These are phyloP conservation scores for Cepaea hortensis DNA, from an alignment of 2,888 invertebrate genomes.

Conservation along the genomic window DNA sequence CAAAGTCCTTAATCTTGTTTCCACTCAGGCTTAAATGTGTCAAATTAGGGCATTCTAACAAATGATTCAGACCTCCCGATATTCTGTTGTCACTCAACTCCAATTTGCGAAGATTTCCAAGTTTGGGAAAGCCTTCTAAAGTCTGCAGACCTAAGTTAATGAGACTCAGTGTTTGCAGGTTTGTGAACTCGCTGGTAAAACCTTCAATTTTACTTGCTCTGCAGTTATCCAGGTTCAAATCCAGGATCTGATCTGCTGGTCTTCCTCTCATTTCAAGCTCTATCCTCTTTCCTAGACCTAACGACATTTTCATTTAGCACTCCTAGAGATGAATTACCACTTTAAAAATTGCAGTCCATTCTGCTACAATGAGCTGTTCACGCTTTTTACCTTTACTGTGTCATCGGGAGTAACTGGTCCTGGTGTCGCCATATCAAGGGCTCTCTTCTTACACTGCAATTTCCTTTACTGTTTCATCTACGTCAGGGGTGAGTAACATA, in stretches of 20 bases:
- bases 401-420: too few relatives aligned
- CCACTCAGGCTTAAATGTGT: constrained; percentile 95
- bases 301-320: constrained; percentile 52
- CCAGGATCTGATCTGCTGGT: constrained; percentile 91
- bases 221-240: constrained; percentile 97
- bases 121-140: constrained; percentile 95
- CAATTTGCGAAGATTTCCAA: constrained; percentile 91
- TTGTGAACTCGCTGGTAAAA: constrained; percentile 92
- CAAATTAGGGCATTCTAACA: constrained; percentile 91
- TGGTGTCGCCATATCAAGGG: too few relatives aligned
- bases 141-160: constrained; percentile 97
- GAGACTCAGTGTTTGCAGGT: constrained; percentile 92
- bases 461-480: too few relatives aligned
- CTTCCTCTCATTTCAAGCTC: constrained; percentile 94
- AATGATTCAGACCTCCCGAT: constrained; percentile 90
- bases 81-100: constrained; percentile 95
- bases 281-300: constrained; percentile 81
- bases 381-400: too few relatives aligned
- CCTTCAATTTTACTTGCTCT: constrained; percentile 94
- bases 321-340: constrained; percentile 25
- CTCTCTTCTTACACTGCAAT: too few relatives aligned
- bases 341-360: constrained; percentile 77
- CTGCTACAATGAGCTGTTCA: too few relatives aligned
- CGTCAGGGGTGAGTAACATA: too few relatives aligned
- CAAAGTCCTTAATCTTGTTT: constrained; percentile 96